Conservation (phyloP, 2,888 invertebrate genomes). For the Dasypogon diadema region DNA sequence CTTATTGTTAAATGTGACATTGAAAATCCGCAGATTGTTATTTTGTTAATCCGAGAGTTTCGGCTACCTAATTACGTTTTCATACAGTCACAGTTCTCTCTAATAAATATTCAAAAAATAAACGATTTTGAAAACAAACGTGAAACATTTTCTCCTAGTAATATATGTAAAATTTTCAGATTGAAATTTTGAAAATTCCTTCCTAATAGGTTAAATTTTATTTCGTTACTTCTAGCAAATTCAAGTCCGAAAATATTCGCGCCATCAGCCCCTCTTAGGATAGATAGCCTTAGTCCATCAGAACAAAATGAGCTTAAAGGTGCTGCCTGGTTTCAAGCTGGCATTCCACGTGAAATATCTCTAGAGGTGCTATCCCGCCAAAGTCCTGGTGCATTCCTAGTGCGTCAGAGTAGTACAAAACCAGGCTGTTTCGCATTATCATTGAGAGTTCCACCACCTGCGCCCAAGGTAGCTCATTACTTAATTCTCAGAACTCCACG, state of each 20-base stretch:
- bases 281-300: constrained; percentile 76
- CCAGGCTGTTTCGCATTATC: constrained; percentile 94
- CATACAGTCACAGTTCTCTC: too few species aligned
- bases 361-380: constrained; percentile 90
- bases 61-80: too few species aligned
- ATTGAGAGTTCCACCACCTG: constrained; percentile 89
- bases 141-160: too few species aligned
- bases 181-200: too few species aligned
- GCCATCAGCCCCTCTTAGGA: constrained; percentile 65
- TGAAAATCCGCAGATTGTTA: too few species aligned
- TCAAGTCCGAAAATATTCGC: constrained; percentile 70
- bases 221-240: constrained; percentile 62
- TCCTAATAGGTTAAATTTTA: too few species aligned
- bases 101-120: too few species aligned
- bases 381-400: constrained; percentile 94
- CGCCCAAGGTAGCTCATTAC: constrained; percentile 89
- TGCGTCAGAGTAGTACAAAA: constrained; percentile 94
- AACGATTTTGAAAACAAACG: too few species aligned
- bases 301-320: constrained; percentile 85
- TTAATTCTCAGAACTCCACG: constrained; percentile 88
- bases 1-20: too few species aligned
- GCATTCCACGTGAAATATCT: constrained; percentile 94
- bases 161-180: too few species aligned
- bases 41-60: too few species aligned
- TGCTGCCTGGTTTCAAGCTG: constrained; percentile 97